phyloP scores from a whole-genome alignment of 2,113 vertebrate species.

The Megaleporinus macrocephalus region DNA sequence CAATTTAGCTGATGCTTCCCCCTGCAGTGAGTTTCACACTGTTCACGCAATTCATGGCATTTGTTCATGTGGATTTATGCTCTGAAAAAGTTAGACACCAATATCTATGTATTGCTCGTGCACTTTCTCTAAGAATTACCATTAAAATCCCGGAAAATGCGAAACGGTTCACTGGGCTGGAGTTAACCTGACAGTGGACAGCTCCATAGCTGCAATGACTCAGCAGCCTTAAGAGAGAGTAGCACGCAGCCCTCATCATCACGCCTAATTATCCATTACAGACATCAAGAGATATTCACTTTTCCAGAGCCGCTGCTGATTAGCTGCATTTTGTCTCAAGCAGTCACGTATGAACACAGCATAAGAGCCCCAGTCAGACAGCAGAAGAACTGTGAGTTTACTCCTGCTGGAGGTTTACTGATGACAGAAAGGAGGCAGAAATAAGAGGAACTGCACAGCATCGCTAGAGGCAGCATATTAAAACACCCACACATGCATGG shows the following conservation, averaged over 20 bases:
- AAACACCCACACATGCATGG: background rate
- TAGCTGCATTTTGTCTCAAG: conserved; percentile 19
- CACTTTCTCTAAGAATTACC: background rate
- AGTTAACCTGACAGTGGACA: background rate
- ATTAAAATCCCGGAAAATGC: conserved; percentile 13
- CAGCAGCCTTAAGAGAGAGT: conserved; percentile 16
- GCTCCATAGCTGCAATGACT: conserved; percentile 23
- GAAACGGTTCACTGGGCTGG: background rate
- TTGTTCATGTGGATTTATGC: background rate
- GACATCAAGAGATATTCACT: conserved; percentile 1
- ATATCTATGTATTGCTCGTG: background rate
- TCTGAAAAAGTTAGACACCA: background rate
- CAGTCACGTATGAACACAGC: background rate
- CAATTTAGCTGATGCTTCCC: background rate
- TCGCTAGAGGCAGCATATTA: background rate
- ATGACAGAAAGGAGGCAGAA: background rate
- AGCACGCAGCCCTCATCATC: conserved; percentile 8
- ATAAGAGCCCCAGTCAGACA: background rate
- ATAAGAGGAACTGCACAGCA: background rate
- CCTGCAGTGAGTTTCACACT: conserved; percentile 21
- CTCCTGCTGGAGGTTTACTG: background rate
- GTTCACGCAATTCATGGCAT: conserved; percentile 13
- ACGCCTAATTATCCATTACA: conserved; percentile 7
- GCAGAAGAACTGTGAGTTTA: background rate
- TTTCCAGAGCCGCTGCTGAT: background rate